Evolutionary conservation across 2,888 invertebrate genomes (phyloP).

Genomic region (Furcula furcula): DNA sequence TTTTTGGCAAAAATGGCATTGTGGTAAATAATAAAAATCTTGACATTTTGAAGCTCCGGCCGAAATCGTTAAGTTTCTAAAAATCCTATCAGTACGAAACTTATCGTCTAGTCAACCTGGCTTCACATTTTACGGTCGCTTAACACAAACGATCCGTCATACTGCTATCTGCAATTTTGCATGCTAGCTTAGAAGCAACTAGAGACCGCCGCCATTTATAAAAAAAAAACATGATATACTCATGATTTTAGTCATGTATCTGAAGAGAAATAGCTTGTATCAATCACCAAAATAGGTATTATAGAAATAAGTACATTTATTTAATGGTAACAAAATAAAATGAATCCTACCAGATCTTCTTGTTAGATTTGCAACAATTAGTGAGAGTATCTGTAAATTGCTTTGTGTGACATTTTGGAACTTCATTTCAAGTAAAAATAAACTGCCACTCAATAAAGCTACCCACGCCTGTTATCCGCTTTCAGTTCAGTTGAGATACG

Average conservation of each 20-base stretch:
- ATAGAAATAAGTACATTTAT: too few species aligned
- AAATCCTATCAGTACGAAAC: too few species aligned
- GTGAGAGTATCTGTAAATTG: too few species aligned
- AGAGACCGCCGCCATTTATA: slow-evolving; percentile 21
- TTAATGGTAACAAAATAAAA: too few species aligned
- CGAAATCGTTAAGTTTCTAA: too few species aligned
- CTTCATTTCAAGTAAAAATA: slow-evolving; percentile 14
- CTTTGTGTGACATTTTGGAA: slow-evolving; percentile 13
- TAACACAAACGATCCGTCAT: slow-evolving; percentile 39
- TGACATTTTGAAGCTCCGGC: too few species aligned
- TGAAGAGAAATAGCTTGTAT: slow-evolving; percentile 29
- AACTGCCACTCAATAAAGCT: slow-evolving; percentile 19
- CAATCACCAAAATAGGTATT: too few species aligned
- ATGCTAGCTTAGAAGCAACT: slow-evolving; percentile 39
- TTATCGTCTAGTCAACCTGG: too few species aligned
- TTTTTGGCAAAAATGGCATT: too few species aligned
- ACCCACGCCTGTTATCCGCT: slow-evolving; percentile 29
- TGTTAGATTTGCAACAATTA: too few species aligned
- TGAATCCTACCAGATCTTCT: too few species aligned
- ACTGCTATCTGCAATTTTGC: slow-evolving; percentile 54
- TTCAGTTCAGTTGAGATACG: slow-evolving; percentile 28
- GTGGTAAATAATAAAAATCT: too few species aligned
- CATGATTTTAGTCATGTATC: slow-evolving; percentile 16
- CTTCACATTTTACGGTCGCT: slow-evolving; percentile 30
- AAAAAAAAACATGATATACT: slow-evolving; percentile 22